phyloP scores from a whole-genome alignment of 2,113 vertebrate genomes.

The Crotalus tigris region DNA sequence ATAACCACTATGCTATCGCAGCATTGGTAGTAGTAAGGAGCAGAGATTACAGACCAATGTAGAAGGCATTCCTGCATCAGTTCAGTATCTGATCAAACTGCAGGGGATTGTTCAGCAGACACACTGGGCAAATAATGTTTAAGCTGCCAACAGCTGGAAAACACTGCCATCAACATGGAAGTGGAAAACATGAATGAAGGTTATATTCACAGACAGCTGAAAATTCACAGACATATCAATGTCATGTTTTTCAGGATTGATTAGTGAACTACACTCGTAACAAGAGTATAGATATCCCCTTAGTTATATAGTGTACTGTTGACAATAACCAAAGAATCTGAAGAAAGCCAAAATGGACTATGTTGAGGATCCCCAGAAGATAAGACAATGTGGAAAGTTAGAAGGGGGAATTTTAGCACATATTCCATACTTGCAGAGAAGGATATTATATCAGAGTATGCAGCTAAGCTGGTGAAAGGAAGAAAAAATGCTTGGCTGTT shows the following conservation, averaged over 20 bases:
- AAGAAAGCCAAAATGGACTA: background rate
- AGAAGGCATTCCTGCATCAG: background rate
- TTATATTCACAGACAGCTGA: background rate
- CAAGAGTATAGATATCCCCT: background rate
- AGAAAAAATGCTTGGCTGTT: too few species aligned
- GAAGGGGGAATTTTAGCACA: background rate
- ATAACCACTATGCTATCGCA: background rate
- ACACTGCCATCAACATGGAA: background rate
- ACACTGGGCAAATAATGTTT: background rate
- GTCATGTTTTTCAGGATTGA: background rate
- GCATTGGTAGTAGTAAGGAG: background rate
- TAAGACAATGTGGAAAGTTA: slow-evolving; percentile 7
- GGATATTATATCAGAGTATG: background rate
- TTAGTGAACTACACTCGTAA: background rate
- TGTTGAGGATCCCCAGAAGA: slow-evolving; percentile 7
- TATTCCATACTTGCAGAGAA: background rate
- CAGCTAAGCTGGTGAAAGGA: background rate
- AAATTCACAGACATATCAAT: background rate
- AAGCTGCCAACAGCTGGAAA: background rate
- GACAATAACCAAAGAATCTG: slow-evolving; percentile 10
- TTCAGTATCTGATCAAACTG: background rate
- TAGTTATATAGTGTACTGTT: background rate
- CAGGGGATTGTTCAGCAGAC: background rate
- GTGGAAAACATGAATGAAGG: background rate
- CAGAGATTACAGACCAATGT: background rate